These are phyloP conservation scores for Abscondita cerata DNA, from an alignment of 2,888 invertebrate species.

Conservation along the genomic window DNA sequence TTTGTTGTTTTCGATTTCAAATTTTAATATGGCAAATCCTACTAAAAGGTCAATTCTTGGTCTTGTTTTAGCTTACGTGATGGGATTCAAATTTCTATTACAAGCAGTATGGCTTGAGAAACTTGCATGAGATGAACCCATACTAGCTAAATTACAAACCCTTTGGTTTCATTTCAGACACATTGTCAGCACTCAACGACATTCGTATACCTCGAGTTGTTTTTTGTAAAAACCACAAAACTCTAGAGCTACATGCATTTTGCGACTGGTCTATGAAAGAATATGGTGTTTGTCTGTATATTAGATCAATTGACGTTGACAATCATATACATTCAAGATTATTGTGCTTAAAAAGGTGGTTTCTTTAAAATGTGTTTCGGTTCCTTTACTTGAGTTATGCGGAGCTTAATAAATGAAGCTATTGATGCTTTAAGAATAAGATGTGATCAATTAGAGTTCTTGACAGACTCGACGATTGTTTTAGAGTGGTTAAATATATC, in stretches of 20 bases:
- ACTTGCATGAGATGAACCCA: too few relatives aligned
- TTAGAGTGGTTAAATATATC: not conserved
- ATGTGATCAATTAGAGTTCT: not conserved
- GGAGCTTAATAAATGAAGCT: not conserved
- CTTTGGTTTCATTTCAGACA: too few relatives aligned
- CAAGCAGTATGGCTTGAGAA: too few relatives aligned
- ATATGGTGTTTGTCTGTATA: not conserved
- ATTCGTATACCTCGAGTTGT: not conserved
- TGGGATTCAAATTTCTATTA: too few relatives aligned
- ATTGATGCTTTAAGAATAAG: not conserved
- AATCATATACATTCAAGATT: not conserved
- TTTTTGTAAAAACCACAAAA: not conserved
- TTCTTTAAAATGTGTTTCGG: not conserved
- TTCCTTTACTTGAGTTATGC: not conserved
- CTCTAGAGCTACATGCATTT: not conserved
- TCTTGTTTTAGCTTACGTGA: too few relatives aligned
- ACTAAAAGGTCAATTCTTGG: too few relatives aligned
- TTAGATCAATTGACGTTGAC: not conserved
- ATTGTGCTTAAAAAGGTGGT: not conserved
- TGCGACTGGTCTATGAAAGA: not conserved
- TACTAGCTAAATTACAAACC: too few relatives aligned
- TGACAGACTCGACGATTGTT: not conserved
- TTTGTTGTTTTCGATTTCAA: too few relatives aligned
- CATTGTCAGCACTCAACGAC: too few relatives aligned
- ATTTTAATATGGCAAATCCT: too few relatives aligned